Conservation (phyloP, 2,888 invertebrate genomes). For the Lithosia quadra region DNA sequence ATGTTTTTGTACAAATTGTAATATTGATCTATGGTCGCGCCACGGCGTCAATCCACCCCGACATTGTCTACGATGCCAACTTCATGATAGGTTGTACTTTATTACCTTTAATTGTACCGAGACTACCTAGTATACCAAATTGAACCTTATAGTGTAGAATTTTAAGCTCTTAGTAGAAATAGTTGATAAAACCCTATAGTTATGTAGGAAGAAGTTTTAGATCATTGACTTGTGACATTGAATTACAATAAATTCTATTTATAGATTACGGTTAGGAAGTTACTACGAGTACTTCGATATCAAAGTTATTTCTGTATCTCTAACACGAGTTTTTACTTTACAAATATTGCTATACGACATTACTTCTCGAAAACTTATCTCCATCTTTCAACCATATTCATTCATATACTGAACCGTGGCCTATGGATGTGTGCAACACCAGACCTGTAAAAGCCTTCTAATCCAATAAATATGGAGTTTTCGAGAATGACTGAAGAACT, state of each 20-base stretch:
- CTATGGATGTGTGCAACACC: no score
- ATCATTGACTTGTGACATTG: conserved; percentile 61
- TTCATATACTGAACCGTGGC: no score
- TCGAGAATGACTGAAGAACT: no score
- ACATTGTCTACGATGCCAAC: conserved; percentile 46
- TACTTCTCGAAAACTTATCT: neutral
- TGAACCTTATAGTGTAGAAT: neutral
- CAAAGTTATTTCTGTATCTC: neutral
- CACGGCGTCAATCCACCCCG: conserved; percentile 49
- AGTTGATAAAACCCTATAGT: conserved; percentile 24
- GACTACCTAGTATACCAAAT: neutral
- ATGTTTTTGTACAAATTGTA: conserved; percentile 12
- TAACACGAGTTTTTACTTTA: neutral
- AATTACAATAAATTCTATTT: conserved; percentile 41
- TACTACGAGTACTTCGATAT: neutral
- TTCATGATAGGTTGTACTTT: conserved; percentile 34
- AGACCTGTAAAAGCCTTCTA: no score
- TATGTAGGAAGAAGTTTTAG: conserved; percentile 49
- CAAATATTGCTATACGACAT: no score
- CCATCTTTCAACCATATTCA: no score
- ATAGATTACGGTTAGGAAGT: neutral
- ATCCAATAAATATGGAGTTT: no score
- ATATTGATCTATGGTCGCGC: conserved; percentile 45
- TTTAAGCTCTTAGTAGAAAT: neutral
- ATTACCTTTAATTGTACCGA: conserved; percentile 33